Conservation (phyloP, 2,797 vertebrate genomes). For the Psittacula derbiana region DNA sequence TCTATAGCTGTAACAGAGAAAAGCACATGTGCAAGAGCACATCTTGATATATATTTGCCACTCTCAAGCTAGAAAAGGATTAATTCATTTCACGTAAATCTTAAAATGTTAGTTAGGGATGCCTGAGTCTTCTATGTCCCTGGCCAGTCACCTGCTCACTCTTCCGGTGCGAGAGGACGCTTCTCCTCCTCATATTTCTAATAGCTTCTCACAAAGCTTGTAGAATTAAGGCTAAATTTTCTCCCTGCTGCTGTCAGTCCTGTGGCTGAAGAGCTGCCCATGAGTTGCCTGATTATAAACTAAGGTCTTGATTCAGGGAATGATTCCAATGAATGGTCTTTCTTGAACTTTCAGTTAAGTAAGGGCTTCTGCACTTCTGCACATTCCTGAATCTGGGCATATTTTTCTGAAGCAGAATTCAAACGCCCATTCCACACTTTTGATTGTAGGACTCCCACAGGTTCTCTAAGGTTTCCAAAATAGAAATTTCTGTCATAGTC, state of each 20-base stretch:
- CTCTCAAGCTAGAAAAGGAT: neutral
- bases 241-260: neutral
- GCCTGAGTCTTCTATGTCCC: neutral
- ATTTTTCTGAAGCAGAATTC: neutral
- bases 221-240: neutral
- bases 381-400: neutral
- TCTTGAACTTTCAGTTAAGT: neutral
- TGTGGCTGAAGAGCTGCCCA: neutral
- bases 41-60: neutral
- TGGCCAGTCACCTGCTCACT: neutral
- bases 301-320: neutral
- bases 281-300: neutral
- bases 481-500: neutral
- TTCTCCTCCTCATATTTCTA: neutral
- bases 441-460: neutral
- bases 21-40: neutral
- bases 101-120: neutral
- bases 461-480: neutral
- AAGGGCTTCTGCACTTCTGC: neutral
- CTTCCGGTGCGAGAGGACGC: neutral
- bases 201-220: neutral
- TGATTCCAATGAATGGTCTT: neutral
- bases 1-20: neutral
- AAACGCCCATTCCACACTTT: neutral
- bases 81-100: neutral